A percentile compares a stretch with the other conserved stretches of the same genome.
These are phyloP conservation scores for Bothrops jararaca DNA, from an alignment of 2,113 vertebrate species.

Conservation along the genomic window DNA sequence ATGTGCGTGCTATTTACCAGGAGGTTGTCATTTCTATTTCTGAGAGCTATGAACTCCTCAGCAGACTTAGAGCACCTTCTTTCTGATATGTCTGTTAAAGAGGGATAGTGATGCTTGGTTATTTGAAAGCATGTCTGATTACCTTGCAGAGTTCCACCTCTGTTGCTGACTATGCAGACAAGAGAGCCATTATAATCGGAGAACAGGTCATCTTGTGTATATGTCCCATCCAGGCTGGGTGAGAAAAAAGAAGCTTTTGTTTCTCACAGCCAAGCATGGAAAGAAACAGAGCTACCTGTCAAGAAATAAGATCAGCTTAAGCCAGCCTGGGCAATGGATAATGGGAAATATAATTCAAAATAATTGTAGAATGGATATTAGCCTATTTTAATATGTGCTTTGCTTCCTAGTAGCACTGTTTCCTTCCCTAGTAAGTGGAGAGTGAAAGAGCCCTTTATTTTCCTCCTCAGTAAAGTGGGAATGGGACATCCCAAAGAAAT, in stretches of 20 bases:
- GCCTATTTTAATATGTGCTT: neutral
- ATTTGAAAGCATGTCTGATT: neutral
- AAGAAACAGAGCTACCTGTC: neutral
- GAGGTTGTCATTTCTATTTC: neutral
- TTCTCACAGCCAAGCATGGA: neutral
- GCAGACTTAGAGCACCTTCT: neutral
- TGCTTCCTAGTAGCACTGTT: neutral
- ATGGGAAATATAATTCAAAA: neutral
- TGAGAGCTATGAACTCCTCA: neutral
- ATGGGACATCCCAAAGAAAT: neutral
- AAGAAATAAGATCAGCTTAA: neutral
- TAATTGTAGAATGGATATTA: neutral
- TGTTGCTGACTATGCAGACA: neutral
- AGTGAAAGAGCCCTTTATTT: neutral
- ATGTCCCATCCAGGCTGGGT: neutral
- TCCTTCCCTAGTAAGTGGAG: neutral
- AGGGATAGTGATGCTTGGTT: neutral
- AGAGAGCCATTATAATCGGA: neutral
- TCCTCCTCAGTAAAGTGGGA: neutral
- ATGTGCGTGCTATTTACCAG: neutral
- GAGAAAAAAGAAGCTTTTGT: neutral
- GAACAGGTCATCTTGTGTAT: neutral
- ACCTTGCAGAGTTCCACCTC: neutral
- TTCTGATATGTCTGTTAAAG: neutral
- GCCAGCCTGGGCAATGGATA: neutral